phyloP scores from a whole-genome alignment of 2,113 vertebrate genomes.

The Siniperca chuatsi region DNA sequence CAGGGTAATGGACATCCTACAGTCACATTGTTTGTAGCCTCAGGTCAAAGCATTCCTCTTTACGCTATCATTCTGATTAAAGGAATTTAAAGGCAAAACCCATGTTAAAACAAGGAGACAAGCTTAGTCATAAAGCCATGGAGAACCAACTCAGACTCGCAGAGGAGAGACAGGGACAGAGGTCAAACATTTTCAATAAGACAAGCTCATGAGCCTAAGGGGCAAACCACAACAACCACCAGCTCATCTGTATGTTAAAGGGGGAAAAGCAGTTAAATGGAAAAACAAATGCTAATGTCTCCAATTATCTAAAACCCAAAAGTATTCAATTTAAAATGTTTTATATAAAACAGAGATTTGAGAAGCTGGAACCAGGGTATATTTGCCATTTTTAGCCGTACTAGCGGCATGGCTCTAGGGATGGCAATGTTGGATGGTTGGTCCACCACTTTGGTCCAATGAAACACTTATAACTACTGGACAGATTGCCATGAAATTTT shows the following conservation, averaged over 20 bases:
- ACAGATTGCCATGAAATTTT: too few species aligned
- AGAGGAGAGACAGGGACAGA: slow-evolving; percentile 31
- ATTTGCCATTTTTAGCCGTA: too few species aligned
- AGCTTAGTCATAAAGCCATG: slow-evolving; percentile 44
- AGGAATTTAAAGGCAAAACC: slow-evolving; percentile 69
- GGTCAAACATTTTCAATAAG: slow-evolving; percentile 53
- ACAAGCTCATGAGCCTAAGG: slow-evolving; percentile 24
- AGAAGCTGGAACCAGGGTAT: too few species aligned
- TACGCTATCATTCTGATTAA: slow-evolving; percentile 64
- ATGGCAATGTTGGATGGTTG: too few species aligned
- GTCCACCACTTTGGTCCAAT: too few species aligned
- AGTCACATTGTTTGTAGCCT: slow-evolving; percentile 49
- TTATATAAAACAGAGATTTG: too few species aligned
- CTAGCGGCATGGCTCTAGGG: too few species aligned
- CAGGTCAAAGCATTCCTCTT: slow-evolving; percentile 44
- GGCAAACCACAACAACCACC: slow-evolving; percentile 54
- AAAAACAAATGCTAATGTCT: slow-evolving; percentile 24
- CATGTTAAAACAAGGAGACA: slow-evolving; percentile 47
- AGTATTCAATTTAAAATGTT: not conserved
- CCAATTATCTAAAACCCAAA: not conserved
- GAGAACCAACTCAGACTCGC: slow-evolving; percentile 42
- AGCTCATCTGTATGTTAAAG: not conserved
- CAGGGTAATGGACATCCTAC: slow-evolving; percentile 31
- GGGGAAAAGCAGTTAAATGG: not conserved
- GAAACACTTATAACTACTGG: too few species aligned